phyloP scores from a whole-genome alignment of 2,797 vertebrate species.

The Anas bernieri region DNA sequence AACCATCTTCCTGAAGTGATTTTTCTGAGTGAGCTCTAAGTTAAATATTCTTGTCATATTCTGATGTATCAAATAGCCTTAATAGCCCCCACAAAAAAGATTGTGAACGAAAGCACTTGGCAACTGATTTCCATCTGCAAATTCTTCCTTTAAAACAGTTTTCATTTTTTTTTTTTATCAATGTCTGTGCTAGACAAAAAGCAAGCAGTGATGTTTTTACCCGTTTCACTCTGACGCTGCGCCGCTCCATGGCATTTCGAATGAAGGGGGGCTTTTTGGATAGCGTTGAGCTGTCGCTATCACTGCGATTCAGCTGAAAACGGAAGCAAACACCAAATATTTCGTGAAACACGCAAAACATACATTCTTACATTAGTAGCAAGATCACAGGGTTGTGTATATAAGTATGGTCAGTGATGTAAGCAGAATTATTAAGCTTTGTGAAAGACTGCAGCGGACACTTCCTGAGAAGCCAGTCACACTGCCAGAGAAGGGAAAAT shows the following conservation, averaged over 20 bases:
- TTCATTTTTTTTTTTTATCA: rapidly evolving
- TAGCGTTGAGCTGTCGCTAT: slow-evolving; percentile 96
- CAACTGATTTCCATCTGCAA: background rate
- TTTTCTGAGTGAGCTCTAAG: background rate
- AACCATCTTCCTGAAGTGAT: background rate
- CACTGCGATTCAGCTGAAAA: slow-evolving; percentile 93
- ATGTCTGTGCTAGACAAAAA: background rate
- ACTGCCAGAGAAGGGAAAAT: background rate
- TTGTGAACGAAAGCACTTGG: background rate
- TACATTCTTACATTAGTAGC: background rate
- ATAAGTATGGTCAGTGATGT: background rate
- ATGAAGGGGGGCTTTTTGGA: slow-evolving; percentile 95
- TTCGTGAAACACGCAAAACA: background rate
- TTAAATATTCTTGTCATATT: background rate
- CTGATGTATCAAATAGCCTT: background rate
- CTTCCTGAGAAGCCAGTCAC: background rate
- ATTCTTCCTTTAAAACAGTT: background rate
- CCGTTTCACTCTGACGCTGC: slow-evolving; percentile 94
- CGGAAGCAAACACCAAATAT: background rate
- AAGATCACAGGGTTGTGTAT: background rate
- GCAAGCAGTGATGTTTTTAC: slow-evolving; percentile 72
- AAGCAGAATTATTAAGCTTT: background rate
- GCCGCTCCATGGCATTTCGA: slow-evolving; percentile 93
- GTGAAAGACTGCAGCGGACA: background rate
- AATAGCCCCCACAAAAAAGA: background rate